Evolutionary conservation across 2,113 vertebrate genomes (phyloP), one percentile per base, ranked within the genome.

Genomic region (Malurus melanocephalus): DNA sequence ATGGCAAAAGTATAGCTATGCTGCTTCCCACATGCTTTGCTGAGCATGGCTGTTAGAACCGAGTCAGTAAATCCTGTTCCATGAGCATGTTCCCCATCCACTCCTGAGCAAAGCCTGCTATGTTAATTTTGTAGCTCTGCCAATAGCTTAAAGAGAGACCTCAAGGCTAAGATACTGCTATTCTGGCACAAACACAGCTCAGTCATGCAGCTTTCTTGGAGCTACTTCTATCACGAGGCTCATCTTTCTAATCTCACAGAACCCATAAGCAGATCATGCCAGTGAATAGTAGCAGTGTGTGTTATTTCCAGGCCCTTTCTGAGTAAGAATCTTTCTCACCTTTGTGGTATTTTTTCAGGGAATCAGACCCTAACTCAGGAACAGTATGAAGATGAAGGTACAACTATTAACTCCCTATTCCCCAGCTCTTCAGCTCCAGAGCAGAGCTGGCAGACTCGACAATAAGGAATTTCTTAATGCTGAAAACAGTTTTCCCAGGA

Each of bases 161-260:
- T 64, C 7, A 28, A 73, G 76, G 76, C 88, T 60, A 32, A 86
- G 61, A 43, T 24, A 24, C 17, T 66, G 76, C 60, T 45, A 3
- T 46, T 67, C 62, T 94, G 88, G 88, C 84, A 93, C 80, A 94
- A 86, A 78, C 77, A 56, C 45, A 53, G 53, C 69, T 65, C 80
- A 61, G 66, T 86, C 90, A 86, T 2, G 53, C 90, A 68, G 40
- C 49, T 72, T 78, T 92, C 66, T 60, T 81, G 69, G 74, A 93
- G 61, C 80, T 16, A 32, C 69, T 87, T 67, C 65, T 74, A 43
- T 87, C 80, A 78, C 3, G 7, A 86, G 66, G 46, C 43, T 93
- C 78, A 84, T 88, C 88, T 78, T 67, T 53, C 53, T 68, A 51
- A 92, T 81, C 80, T 92, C 73, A 49, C 61, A 88, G 90, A 86